These are phyloP conservation scores for Tubulanus polymorphus DNA, from an alignment of 2,888 invertebrate species.

Conservation along the genomic window DNA sequence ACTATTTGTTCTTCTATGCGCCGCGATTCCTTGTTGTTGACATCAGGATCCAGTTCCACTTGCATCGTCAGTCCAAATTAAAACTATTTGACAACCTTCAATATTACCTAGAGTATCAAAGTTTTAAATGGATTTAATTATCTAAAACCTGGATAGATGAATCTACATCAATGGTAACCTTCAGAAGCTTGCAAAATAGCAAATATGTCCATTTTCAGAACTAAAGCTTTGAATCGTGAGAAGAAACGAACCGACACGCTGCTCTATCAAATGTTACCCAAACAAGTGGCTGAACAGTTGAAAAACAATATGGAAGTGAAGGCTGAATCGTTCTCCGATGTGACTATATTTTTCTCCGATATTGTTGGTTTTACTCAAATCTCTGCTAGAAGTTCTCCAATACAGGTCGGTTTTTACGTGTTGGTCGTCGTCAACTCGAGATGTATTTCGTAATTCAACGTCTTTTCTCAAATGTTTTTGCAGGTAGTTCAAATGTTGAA, in stretches of 20 bases:
- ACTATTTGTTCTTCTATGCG: too few species aligned
- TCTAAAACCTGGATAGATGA: too few species aligned
- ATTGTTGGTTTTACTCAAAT: constrained; percentile 43
- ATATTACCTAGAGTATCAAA: too few species aligned
- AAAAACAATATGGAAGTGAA: constrained; percentile 34
- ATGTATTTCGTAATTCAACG: too few species aligned
- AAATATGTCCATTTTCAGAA: constrained; percentile 26
- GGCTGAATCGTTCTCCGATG: constrained; percentile 36
- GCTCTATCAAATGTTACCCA: constrained; percentile 47
- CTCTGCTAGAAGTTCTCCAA: constrained; percentile 36
- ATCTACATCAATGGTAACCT: too few species aligned
- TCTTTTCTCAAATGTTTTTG: background rate
- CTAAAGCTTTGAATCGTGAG: constrained; percentile 40
- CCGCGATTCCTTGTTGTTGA: too few species aligned
- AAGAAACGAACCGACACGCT: constrained; percentile 40
- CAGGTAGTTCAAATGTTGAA: constrained; percentile 38
- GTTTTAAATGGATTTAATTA: too few species aligned
- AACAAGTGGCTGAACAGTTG: constrained; percentile 43
- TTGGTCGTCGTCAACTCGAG: too few species aligned
- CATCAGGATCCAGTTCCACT: too few species aligned
- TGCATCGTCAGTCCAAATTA: too few species aligned
- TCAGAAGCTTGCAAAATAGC: too few species aligned
- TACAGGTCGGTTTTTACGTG: constrained; percentile 36
- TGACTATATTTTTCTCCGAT: constrained; percentile 44
- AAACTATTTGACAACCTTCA: too few species aligned